phyloP scores from a whole-genome alignment of 2,888 invertebrate genomes.

The Blera fallax region DNA sequence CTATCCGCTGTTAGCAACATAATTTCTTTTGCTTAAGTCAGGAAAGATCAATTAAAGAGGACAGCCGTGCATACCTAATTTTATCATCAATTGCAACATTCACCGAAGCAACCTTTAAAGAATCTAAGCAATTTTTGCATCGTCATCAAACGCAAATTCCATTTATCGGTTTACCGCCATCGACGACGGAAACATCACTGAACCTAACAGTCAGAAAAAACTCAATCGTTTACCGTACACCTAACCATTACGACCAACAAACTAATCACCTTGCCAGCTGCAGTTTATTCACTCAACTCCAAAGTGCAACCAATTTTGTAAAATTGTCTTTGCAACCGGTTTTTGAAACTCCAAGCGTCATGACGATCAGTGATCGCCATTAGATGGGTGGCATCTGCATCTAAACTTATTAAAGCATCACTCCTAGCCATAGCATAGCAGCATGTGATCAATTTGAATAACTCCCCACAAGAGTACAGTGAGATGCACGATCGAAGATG shows the following conservation, averaged over 20 bases:
- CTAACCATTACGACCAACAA: neutral
- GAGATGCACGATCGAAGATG: slow-evolving; percentile 32
- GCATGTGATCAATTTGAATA: neutral
- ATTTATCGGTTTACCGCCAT: slow-evolving; percentile 14
- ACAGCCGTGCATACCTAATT: neutral
- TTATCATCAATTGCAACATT: neutral
- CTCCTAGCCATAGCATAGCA: neutral
- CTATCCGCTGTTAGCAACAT: neutral
- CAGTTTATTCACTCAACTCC: neutral
- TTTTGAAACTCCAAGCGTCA: neutral
- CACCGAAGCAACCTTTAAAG: neutral
- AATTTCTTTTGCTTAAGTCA: neutral
- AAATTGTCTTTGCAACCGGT: slow-evolving; percentile 20
- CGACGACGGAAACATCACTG: neutral
- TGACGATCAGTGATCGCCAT: neutral
- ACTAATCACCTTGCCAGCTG: neutral
- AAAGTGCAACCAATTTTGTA: slow-evolving; percentile 3
- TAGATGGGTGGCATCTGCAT: slow-evolving; percentile 26
- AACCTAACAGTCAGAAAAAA: neutral
- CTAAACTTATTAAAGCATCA: slow-evolving; percentile 24
- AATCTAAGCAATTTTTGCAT: neutral
- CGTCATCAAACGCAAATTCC: neutral
- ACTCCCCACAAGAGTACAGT: neutral
- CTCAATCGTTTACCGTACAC: neutral
- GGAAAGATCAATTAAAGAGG: neutral